Base-by-base conservation (phyloP, 2,797 vertebrate species). In the Brotula barbata region DNA sequence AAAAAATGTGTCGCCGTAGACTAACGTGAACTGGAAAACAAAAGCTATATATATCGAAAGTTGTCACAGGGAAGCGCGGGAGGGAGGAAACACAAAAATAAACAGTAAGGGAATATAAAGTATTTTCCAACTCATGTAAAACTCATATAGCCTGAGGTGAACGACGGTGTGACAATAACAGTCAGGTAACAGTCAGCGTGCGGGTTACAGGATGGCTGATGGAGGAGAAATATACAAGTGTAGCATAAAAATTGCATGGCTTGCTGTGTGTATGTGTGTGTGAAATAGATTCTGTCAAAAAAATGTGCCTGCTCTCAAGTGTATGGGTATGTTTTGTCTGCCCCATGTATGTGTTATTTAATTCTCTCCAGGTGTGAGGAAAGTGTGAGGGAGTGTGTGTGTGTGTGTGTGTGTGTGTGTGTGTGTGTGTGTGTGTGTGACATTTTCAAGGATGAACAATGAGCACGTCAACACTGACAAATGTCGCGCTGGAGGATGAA, bases 391-490 rank as follows among this genome's bases (percentile, higher is more conserved):
- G 25, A 28, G 25, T 28, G 8, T 20, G 42, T 20, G 42, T 46
- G 44, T 23, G 44, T 23, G 44, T 46, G 44, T 46, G 44, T 46
- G 50, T 13, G 17, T 10, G 33, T 52, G 33, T 2, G 36, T 15
- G 25, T 28, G 41, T 19, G 8, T 56, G 21, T 72, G 43, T n/a
- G 41, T 8, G 2, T 58, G 17, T 50, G 19, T 84, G 71, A 82
- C 75, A 77, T 85, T 84, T 81, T n/a, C 59, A 12, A 9, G 41
- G 63, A 68, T 62, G 56, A 83, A 41, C 66, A 63, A 48, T 59
- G 64, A 75, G 47, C 55, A 23, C 56, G 72, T 73, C 70, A 50
- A 36, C 62, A 22, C 22, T 58, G 69, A 71, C 73, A 73, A 79
- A 81, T 78, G 73, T 78, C 62, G 69, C 44, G 48, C n/a, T 51